Percentiles rank a stretch among this genome's conserved stretches.
phyloP scores from a whole-genome alignment of 2,797 vertebrate genomes.

The Leptatherina wallacei region DNA sequence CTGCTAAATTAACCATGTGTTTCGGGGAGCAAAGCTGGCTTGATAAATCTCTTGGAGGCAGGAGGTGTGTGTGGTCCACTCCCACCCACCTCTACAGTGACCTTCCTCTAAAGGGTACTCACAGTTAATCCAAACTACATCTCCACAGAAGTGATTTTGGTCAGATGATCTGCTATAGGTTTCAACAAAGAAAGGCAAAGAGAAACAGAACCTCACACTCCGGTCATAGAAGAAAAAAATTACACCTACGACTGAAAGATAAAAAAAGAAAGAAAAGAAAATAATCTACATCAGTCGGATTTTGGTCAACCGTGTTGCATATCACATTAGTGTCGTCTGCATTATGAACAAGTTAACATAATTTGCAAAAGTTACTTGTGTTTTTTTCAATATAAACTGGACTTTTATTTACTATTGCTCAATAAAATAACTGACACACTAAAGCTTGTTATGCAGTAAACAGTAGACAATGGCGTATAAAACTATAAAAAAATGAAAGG shows the following conservation, averaged over 20 bases:
- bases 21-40: conserved; percentile 75
- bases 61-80: conserved; percentile 78
- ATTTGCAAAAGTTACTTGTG: not conserved
- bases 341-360: not conserved
- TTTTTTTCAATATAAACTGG: too few relatives aligned
- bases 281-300: not conserved
- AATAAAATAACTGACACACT: too few relatives aligned
- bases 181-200: not conserved
- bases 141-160: conserved; percentile 8
- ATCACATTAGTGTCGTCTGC: not conserved
- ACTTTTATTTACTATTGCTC: too few relatives aligned
- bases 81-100: conserved; percentile 76
- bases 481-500: not conserved
- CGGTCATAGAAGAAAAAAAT: not conserved
- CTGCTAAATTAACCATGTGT: conserved; percentile 87
- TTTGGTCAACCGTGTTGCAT: not conserved
- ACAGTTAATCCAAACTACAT: conserved; percentile 22
- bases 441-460: too few relatives aligned
- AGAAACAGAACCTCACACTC: not conserved
- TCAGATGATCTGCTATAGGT: conserved; percentile 19
- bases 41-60: conserved; percentile 81
- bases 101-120: conserved; percentile 61
- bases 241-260: not conserved
- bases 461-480: too few relatives aligned
- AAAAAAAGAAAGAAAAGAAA: not conserved